Conservation (phyloP, 1,140 invertebrate genomes). For the Brachystomella parvula region DNA sequence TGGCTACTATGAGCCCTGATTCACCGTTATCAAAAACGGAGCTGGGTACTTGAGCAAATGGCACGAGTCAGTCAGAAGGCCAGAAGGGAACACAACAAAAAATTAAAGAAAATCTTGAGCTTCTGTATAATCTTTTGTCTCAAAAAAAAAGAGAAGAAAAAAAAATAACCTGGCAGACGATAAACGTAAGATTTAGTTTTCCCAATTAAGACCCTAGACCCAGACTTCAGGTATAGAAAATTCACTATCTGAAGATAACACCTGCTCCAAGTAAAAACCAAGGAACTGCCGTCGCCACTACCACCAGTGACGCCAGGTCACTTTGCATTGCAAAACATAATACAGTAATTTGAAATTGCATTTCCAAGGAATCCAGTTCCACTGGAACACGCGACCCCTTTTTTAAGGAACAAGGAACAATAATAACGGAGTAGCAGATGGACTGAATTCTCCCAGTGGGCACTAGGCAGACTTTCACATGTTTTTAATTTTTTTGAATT, state of each 20-base stretch:
- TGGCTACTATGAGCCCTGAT: background rate
- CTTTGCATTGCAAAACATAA: background rate
- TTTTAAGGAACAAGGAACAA: background rate
- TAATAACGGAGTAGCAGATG: background rate
- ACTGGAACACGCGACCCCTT: background rate
- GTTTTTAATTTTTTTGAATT: background rate
- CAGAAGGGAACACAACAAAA: too few relatives aligned
- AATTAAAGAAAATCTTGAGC: background rate
- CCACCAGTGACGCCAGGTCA: background rate
- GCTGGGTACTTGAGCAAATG: background rate
- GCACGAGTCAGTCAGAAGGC: background rate
- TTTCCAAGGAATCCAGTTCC: background rate
- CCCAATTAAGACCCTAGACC: too few relatives aligned
- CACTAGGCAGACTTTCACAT: background rate
- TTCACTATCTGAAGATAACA: background rate
- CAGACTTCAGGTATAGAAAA: too few relatives aligned
- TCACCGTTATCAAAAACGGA: background rate
- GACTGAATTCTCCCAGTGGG: background rate
- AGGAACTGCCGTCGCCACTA: background rate
- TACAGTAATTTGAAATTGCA: background rate
- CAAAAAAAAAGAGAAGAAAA: too few relatives aligned
- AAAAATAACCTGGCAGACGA: conserved; percentile 5
- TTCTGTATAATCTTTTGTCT: too few relatives aligned
- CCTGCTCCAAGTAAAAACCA: background rate
- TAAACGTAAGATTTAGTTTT: background rate